These are phyloP conservation scores for Onychostoma macrolepis DNA, from an alignment of 2,113 vertebrate genomes.

Conservation along the genomic window DNA sequence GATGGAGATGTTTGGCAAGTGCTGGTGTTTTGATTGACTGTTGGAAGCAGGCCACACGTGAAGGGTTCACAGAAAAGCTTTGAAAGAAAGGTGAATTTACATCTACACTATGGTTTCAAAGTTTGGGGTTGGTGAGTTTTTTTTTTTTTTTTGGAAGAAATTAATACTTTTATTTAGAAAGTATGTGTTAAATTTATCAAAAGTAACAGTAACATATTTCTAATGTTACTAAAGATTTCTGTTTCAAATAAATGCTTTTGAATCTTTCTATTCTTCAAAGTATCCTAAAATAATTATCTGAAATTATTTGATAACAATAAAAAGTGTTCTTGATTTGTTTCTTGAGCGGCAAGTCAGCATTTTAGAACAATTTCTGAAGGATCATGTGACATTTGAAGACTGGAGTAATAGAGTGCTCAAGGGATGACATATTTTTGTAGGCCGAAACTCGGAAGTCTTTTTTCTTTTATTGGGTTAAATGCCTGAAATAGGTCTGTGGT, in stretches of 20 bases:
- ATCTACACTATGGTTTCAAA: not conserved
- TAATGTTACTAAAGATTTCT: not conserved
- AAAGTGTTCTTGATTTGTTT: not conserved
- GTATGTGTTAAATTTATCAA: not conserved
- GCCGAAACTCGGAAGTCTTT: not conserved
- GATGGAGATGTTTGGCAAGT: not conserved
- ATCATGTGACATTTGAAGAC: not conserved
- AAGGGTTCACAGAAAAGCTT: not conserved
- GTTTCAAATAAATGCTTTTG: not conserved
- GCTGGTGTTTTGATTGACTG: not conserved
- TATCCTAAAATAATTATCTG: not conserved
- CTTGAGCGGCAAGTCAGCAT: not conserved
- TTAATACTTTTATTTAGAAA: not conserved
- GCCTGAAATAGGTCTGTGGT: too few relatives aligned
- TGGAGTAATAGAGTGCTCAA: not conserved
- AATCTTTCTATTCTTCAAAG: not conserved
- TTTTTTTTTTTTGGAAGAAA: not conserved
- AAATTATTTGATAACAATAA: too few relatives aligned
- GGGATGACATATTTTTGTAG: too few relatives aligned
- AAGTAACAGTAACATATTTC: not conserved
- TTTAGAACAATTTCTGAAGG: not conserved
- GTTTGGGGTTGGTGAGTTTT: not conserved
- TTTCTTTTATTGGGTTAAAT: not conserved
- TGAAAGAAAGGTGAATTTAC: conserved; percentile 10
- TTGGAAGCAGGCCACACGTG: not conserved